Percentiles rank a stretch among this genome's conserved stretches.
Evolutionary conservation across 2,888 invertebrate genomes (phyloP).

Genomic region (Ceramica pisi): DNA sequence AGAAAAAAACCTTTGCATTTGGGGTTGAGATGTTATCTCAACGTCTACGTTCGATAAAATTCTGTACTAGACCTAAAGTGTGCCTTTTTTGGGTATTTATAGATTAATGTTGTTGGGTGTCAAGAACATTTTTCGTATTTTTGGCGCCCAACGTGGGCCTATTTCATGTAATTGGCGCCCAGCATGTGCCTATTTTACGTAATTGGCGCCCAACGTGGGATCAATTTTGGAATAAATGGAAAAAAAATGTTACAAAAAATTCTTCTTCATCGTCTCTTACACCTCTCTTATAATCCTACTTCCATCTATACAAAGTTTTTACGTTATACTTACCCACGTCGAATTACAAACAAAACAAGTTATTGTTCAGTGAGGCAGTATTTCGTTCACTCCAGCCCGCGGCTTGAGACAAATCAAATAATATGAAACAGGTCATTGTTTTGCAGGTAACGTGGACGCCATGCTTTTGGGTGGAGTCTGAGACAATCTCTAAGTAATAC

Average conservation of each 20-base stretch:
- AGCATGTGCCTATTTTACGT: neutral
- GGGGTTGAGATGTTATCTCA: too few relatives aligned
- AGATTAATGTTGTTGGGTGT: too few relatives aligned
- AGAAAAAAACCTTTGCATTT: neutral
- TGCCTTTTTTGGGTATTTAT: too few relatives aligned
- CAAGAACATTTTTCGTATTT: neutral
- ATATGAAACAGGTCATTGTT: slow-evolving; percentile 59
- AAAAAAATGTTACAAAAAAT: too few relatives aligned
- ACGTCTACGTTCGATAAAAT: too few relatives aligned
- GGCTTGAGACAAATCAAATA: slow-evolving; percentile 58
- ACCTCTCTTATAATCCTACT: neutral
- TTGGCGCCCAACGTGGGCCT: neutral
- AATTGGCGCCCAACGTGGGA: neutral
- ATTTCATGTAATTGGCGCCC: neutral
- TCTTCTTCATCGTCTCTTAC: neutral
- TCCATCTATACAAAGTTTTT: neutral
- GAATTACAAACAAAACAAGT: slow-evolving; percentile 7
- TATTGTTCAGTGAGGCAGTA: slow-evolving; percentile 7
- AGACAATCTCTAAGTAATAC: slow-evolving; percentile 6
- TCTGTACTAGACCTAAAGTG: too few relatives aligned
- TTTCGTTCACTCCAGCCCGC: slow-evolving; percentile 31
- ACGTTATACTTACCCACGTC: neutral
- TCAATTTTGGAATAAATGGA: neutral
- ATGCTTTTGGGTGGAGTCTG: neutral
- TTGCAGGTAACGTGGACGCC: slow-evolving; percentile 13